A percentile compares a stretch with the other conserved stretches of the same genome.
These are phyloP conservation scores for Equus quagga DNA, from an alignment of 2,113 vertebrate genomes.

Conservation along the genomic window DNA sequence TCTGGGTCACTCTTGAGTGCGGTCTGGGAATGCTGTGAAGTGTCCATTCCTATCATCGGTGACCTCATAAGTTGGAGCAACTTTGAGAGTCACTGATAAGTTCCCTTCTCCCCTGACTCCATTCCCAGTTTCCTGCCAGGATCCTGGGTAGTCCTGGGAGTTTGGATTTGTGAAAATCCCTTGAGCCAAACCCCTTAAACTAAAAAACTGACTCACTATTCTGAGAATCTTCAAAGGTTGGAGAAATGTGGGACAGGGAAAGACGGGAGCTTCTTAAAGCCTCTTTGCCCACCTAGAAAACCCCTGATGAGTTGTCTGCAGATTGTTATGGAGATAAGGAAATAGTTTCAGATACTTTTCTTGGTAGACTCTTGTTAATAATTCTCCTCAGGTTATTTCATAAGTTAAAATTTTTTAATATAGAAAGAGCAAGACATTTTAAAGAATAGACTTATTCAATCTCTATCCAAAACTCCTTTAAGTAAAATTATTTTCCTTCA, in stretches of 20 bases:
- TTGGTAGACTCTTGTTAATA: background rate
- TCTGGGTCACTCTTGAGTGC: background rate
- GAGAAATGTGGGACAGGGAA: background rate
- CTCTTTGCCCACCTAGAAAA: background rate
- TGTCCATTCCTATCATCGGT: background rate
- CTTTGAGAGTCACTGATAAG: conserved; percentile 38
- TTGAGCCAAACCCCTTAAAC: background rate
- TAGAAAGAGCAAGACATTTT: background rate
- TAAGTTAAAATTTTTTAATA: background rate
- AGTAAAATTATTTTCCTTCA: conserved; percentile 37
- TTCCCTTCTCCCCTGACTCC: background rate
- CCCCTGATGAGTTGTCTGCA: background rate
- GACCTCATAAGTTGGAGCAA: conserved; percentile 18
- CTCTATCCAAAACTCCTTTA: conserved; percentile 42
- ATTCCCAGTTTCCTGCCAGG: background rate
- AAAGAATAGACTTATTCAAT: background rate
- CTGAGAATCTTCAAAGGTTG: background rate
- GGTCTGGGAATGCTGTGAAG: conserved; percentile 7
- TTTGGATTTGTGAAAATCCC: conserved; percentile 31
- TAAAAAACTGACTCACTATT: background rate
- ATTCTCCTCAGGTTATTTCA: conserved; percentile 34
- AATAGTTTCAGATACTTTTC: conserved; percentile 13
- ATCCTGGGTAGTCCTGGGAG: background rate
- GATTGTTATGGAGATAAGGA: background rate
- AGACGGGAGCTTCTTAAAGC: background rate